Evolutionary conservation across 2,113 vertebrate species (phyloP).

Genomic region (Anoplopoma fimbria): DNA sequence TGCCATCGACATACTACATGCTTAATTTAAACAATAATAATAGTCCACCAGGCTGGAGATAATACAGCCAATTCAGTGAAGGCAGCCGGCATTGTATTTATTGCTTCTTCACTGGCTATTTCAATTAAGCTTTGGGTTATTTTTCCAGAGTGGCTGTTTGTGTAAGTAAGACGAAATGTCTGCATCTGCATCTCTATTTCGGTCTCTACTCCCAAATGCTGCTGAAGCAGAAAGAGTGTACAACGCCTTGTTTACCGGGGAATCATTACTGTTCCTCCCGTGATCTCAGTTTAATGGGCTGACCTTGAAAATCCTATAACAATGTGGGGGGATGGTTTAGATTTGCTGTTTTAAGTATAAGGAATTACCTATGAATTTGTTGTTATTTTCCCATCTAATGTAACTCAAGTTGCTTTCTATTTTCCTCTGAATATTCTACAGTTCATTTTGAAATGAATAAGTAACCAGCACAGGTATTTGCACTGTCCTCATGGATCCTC

Average conservation of each 20-base stretch:
- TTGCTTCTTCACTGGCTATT: conserved; percentile 39
- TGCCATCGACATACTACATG: conserved; percentile 41
- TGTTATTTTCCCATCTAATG: conserved; percentile 4
- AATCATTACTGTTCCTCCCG: conserved; percentile 26
- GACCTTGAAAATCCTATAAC: conserved; percentile 44
- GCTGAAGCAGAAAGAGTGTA: background rate
- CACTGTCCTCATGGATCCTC: background rate
- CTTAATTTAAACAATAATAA: conserved; percentile 51
- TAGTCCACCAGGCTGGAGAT: conserved; percentile 22
- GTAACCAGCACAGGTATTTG: background rate
- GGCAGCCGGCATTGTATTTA: background rate
- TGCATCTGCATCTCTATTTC: conserved; percentile 1
- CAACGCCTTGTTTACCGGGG: conserved; percentile 6
- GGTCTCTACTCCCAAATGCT: conserved; percentile 14
- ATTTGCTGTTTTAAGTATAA: background rate
- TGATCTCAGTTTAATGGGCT: conserved; percentile 26
- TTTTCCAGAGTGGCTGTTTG: conserved; percentile 37
- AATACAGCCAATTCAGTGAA: conserved; percentile 31
- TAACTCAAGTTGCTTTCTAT: background rate
- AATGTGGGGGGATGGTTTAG: background rate
- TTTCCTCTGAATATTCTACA: background rate
- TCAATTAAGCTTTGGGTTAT: conserved; percentile 37
- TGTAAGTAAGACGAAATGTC: conserved; percentile 22
- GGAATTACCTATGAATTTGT: background rate
- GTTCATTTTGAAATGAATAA: background rate